Evolutionary conservation across 2,888 invertebrate genomes (phyloP).

Genomic region (Villa cingulata): DNA sequence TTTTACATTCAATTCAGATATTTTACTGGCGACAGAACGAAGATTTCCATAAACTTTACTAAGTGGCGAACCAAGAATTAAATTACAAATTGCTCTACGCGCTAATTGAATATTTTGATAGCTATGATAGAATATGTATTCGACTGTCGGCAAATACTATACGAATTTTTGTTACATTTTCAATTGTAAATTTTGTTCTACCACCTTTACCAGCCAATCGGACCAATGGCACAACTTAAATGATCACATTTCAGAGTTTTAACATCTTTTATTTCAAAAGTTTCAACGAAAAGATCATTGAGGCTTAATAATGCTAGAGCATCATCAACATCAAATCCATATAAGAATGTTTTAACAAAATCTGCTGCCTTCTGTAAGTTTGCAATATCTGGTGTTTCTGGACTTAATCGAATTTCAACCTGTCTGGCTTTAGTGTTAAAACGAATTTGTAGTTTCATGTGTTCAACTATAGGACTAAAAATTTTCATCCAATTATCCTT

Average conservation of each 20-base stretch:
- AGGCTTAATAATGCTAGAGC: slow-evolving; percentile 84
- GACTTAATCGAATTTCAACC: slow-evolving; percentile 35
- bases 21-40: slow-evolving; percentile 67
- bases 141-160: slow-evolving; percentile 94
- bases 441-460: slow-evolving; percentile 82
- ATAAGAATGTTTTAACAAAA: slow-evolving; percentile 91
- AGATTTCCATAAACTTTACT: slow-evolving; percentile 96
- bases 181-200: slow-evolving; percentile 93
- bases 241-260: slow-evolving; percentile 93
- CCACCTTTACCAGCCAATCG: slow-evolving; percentile 95
- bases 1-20: no score
- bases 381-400: slow-evolving; percentile 58
- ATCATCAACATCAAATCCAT: slow-evolving; percentile 95
- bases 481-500: slow-evolving; percentile 97
- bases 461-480: slow-evolving; percentile 90
- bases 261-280: slow-evolving; percentile 94
- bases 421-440: slow-evolving; percentile 85
- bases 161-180: slow-evolving; percentile 96
- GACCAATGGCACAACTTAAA: slow-evolving; percentile 84
- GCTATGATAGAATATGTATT: slow-evolving; percentile 93
- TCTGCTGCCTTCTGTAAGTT: slow-evolving; percentile 96
- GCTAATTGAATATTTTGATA: slow-evolving; percentile 94
- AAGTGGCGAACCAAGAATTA: slow-evolving; percentile 93
- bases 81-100: slow-evolving; percentile 84
- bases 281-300: slow-evolving; percentile 93